Conservation (phyloP, 2,888 invertebrate species). For the Torymus tubicola region DNA sequence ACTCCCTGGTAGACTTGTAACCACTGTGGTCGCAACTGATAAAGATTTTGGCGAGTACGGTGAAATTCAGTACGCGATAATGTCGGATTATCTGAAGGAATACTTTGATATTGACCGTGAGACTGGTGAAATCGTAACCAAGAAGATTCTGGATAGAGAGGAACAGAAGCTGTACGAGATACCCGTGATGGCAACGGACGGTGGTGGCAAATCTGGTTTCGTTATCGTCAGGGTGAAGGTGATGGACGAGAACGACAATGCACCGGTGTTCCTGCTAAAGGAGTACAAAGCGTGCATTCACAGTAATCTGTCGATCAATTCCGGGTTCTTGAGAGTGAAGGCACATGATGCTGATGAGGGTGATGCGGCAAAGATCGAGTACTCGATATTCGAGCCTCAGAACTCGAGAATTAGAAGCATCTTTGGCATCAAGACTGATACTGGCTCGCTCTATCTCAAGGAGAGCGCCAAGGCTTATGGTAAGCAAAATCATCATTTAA, state of each 20-base stretch:
- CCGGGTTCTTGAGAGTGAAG: slow-evolving; percentile 81
- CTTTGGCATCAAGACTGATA: slow-evolving; percentile 85
- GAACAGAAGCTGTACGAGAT: slow-evolving; percentile 84
- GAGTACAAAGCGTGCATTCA: slow-evolving; percentile 88
- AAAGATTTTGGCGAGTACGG: slow-evolving; percentile 89
- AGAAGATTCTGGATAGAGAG: slow-evolving; percentile 86
- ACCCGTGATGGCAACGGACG: slow-evolving; percentile 89
- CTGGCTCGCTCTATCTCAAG: slow-evolving; percentile 85
- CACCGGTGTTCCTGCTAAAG: slow-evolving; percentile 85
- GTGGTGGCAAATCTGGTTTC: slow-evolving; percentile 87
- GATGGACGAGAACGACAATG: slow-evolving; percentile 89
- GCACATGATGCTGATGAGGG: slow-evolving; percentile 90
- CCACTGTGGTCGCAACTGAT: slow-evolving; percentile 87
- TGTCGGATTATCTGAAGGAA: slow-evolving; percentile 84
- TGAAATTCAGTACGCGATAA: slow-evolving; percentile 86
- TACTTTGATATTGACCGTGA: slow-evolving; percentile 85
- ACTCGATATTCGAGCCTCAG: slow-evolving; percentile 86
- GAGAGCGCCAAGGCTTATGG: slow-evolving; percentile 80
- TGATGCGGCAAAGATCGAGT: slow-evolving; percentile 83
- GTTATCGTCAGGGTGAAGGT: slow-evolving; percentile 88
- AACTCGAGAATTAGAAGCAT: slow-evolving; percentile 80
- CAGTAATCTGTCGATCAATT: slow-evolving; percentile 79
- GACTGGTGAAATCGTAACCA: slow-evolving; percentile 85
- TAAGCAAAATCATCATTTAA: slow-evolving; percentile 61
- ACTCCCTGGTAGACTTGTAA: slow-evolving; percentile 85